phyloP scores from a whole-genome alignment of 1,140 invertebrate genomes.

The Capitella teleta region DNA sequence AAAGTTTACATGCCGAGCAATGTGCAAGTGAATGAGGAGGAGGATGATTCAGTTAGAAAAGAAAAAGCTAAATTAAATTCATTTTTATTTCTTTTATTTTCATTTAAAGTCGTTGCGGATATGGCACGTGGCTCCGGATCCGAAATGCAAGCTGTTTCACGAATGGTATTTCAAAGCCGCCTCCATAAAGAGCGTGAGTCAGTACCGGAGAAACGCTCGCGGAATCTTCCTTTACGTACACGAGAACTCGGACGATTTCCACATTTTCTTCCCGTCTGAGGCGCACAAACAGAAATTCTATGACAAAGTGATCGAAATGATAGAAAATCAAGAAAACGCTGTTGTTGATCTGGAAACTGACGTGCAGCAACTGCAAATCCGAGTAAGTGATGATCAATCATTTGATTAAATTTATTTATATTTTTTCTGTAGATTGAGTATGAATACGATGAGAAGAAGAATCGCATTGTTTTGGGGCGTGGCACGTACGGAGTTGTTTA shows the following conservation, averaged over 20 bases:
- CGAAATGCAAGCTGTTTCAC: constrained; percentile 49
- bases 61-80: not conserved
- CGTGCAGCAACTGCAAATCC: not conserved
- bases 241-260: constrained; percentile 90
- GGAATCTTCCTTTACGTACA: constrained; percentile 95
- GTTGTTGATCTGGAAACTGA: constrained; percentile 11
- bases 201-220: constrained; percentile 90
- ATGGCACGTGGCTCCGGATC: constrained; percentile 1
- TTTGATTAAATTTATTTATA: not conserved
- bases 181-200: constrained; percentile 75
- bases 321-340: constrained; percentile 4
- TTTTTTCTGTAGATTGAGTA: constrained; percentile 74
- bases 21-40: constrained; percentile 84
- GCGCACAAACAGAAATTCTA: constrained; percentile 56
- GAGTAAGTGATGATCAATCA: not conserved
- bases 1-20: constrained; percentile 90
- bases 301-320: constrained; percentile 14
- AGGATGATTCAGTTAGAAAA: constrained; percentile 27
- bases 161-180: constrained; percentile 85
- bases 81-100: not conserved
- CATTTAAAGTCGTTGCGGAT: constrained; percentile 1
- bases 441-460: constrained; percentile 81
- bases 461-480: constrained; percentile 78
- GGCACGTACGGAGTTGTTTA: constrained; percentile 95
- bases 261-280: constrained; percentile 91